Conservation (phyloP, 2,113 vertebrate species). For the Vidua macroura region DNA sequence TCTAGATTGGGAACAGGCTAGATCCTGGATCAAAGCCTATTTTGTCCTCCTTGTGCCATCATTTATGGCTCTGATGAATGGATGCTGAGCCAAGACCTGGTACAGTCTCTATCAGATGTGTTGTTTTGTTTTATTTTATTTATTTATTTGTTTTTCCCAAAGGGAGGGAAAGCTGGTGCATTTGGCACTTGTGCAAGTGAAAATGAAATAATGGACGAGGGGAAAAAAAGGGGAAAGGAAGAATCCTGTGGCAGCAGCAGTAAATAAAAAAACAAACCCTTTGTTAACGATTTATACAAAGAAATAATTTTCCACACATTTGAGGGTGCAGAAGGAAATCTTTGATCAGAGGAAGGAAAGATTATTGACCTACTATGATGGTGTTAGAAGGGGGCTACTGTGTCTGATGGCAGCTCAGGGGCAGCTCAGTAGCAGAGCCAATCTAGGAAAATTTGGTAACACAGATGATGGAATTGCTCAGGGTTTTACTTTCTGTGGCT, state of each 20-base stretch:
- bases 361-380: not conserved
- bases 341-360: not conserved
- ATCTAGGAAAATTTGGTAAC: conserved; percentile 32
- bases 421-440: not conserved
- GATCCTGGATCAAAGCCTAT: not conserved
- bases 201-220: not conserved
- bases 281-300: conserved; percentile 6
- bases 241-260: not conserved
- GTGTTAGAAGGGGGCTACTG: not conserved
- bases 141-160: not conserved
- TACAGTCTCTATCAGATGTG: not conserved
- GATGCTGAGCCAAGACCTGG: not conserved
- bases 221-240: not conserved
- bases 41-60: not conserved
- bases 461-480: not conserved
- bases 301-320: not conserved
- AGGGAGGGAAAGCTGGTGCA: not conserved
- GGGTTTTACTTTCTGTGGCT: conserved; percentile 7
- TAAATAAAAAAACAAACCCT: conserved; percentile 10
- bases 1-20: not conserved
- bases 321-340: not conserved
- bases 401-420: not conserved
- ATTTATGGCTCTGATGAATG: not conserved
- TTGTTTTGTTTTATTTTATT: not conserved
- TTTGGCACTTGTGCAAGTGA: not conserved